Percentiles rank a stretch among this genome's conserved stretches.
Conservation (phyloP, 2,797 vertebrate genomes). For the Babyrousa celebensis region DNA sequence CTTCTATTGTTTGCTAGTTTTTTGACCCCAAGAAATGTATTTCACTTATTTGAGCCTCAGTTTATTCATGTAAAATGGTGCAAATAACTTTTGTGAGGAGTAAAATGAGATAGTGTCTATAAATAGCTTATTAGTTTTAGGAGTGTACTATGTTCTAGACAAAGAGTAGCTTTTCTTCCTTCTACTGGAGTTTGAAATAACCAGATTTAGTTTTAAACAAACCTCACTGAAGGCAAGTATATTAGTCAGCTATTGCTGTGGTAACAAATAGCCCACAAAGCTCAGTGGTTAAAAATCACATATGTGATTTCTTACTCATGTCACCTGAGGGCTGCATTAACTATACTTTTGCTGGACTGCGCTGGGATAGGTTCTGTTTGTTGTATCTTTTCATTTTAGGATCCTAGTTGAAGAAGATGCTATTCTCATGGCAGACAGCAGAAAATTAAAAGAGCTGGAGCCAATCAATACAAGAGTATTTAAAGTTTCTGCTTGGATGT, state of each 20-base stretch:
- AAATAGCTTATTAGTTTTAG: background rate
- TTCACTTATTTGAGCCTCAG: background rate
- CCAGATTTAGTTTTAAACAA: constrained; percentile 47
- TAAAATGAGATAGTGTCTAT: background rate
- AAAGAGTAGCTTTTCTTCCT: background rate
- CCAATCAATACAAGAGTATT: background rate
- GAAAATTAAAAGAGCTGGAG: background rate
- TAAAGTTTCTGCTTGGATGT: constrained; percentile 30
- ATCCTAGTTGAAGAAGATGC: background rate
- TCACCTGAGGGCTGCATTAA: background rate
- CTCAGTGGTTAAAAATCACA: background rate
- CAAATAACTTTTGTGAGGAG: background rate
- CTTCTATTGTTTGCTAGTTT: background rate
- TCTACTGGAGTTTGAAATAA: background rate
- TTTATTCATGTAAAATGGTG: background rate
- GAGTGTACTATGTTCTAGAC: background rate
- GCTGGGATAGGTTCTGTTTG: background rate
- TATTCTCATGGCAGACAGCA: background rate
- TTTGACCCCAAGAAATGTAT: background rate
- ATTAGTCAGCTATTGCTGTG: background rate
- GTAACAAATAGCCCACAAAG: background rate
- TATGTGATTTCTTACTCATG: background rate
- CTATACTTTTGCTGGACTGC: background rate
- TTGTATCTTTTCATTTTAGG: background rate
- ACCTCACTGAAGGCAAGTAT: background rate